Evolutionary conservation across 1,140 invertebrate species (phyloP).

Genomic region (Aplysia californica): DNA sequence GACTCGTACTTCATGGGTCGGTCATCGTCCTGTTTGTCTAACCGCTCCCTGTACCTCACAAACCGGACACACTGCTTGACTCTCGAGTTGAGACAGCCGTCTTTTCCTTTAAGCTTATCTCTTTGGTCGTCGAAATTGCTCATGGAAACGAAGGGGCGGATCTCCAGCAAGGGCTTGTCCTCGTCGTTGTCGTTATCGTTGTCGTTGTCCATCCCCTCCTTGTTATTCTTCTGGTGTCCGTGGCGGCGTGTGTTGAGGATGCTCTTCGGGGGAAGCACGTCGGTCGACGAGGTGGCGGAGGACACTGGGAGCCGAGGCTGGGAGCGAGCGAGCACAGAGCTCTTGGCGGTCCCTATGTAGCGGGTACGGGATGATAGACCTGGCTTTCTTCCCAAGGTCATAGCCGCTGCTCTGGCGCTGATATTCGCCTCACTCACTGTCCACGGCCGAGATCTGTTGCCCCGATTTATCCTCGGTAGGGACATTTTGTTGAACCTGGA

Average conservation of each 20-base stretch:
- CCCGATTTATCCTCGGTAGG: neutral
- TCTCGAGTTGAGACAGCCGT: neutral
- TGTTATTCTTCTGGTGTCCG: too few species aligned
- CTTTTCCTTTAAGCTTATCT: neutral
- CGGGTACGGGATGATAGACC: too few species aligned
- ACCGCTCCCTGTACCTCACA: neutral
- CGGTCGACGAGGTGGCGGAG: too few species aligned
- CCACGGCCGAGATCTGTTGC: neutral
- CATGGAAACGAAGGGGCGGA: neutral
- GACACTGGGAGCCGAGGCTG: too few species aligned
- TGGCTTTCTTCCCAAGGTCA: too few species aligned
- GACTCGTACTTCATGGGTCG: neutral
- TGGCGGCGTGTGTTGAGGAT: too few species aligned
- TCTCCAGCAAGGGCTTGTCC: neutral
- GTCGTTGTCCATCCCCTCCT: neutral
- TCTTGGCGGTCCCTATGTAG: too few species aligned
- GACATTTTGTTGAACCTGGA: neutral
- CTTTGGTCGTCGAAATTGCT: neutral
- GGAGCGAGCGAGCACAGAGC: too few species aligned
- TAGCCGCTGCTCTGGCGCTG: neutral
- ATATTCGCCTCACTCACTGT: neutral
- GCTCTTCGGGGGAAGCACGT: too few species aligned
- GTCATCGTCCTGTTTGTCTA: neutral
- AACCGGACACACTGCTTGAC: conserved; percentile 7
- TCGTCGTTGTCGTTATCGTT: neutral